Conservation (phyloP, 2,888 invertebrate species). For the Melieria omissa region DNA sequence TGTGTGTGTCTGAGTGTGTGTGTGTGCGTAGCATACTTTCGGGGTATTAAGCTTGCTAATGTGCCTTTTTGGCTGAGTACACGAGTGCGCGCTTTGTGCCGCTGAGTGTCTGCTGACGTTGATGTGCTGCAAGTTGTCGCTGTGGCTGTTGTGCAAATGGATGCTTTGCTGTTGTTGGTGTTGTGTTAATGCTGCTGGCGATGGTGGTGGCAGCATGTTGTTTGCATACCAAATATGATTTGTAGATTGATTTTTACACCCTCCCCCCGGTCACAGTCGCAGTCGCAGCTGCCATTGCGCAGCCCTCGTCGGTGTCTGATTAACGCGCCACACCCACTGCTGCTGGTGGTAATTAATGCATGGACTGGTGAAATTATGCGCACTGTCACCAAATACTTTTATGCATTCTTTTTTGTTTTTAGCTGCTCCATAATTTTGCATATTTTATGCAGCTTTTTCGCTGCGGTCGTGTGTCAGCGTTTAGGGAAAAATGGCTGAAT, state of each 20-base stretch:
- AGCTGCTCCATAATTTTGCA: no score
- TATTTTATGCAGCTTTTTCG: no score
- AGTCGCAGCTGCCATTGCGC: not conserved
- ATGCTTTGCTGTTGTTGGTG: constrained; percentile 40
- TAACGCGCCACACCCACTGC: no score
- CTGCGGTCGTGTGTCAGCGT: no score
- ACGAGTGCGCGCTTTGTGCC: not conserved
- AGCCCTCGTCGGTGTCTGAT: no score
- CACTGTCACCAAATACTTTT: no score
- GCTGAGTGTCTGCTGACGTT: constrained; percentile 39
- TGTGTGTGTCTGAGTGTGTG: constrained; percentile 3
- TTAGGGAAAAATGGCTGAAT: no score
- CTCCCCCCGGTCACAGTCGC: constrained; percentile 10
- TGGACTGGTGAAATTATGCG: no score
- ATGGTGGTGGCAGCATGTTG: constrained; percentile 4
- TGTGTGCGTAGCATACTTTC: constrained; percentile 52
- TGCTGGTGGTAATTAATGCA: no score
- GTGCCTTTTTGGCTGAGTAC: constrained; percentile 24
- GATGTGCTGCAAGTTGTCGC: constrained; percentile 33
- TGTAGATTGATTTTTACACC: constrained; percentile 44
- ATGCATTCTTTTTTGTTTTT: no score
- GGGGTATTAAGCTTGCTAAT: constrained; percentile 50
- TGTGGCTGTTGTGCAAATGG: constrained; percentile 44
- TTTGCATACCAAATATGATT: constrained; percentile 42
- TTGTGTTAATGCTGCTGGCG: constrained; percentile 33